Conservation (phyloP, 2,888 invertebrate species). For the Xylocampa areola region DNA sequence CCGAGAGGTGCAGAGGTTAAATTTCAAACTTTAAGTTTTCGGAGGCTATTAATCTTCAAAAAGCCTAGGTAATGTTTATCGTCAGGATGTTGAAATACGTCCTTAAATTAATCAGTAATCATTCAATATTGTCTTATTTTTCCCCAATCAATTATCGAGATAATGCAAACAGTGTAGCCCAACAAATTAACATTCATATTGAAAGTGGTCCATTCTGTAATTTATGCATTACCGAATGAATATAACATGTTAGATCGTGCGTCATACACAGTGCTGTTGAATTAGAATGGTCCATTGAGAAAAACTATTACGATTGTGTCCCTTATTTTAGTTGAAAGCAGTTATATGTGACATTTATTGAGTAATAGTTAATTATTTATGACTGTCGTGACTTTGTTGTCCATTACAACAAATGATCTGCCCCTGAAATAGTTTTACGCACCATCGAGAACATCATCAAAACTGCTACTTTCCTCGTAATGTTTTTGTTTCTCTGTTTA, state of each 20-base stretch:
- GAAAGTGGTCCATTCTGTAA: conserved; percentile 56
- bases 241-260: conserved; percentile 58
- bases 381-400: conserved; percentile 1
- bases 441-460: no score
- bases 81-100: no score
- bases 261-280: conserved; percentile 34
- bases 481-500: no score
- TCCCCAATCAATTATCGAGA: conserved; percentile 26
- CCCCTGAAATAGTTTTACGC: no score
- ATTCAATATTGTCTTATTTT: conserved; percentile 22
- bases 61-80: no score
- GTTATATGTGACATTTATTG: conserved; percentile 3
- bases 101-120: no score
- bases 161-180: conserved; percentile 46
- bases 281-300: conserved; percentile 38
- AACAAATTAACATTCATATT: conserved; percentile 66
- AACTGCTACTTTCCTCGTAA: no score
- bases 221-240: conserved; percentile 63
- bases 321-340: conserved; percentile 26
- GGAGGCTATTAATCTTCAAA: no score
- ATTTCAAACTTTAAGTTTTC: no score
- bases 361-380: conserved; percentile 17
- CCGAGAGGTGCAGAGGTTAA: no score
- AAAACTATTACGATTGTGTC: conserved; percentile 34
- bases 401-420: no score